Percentiles rank a stretch among this genome's conserved stretches.
These are phyloP conservation scores for Mongoloraphidia duomilia DNA, from an alignment of 2,888 invertebrate genomes.

Conservation along the genomic window DNA sequence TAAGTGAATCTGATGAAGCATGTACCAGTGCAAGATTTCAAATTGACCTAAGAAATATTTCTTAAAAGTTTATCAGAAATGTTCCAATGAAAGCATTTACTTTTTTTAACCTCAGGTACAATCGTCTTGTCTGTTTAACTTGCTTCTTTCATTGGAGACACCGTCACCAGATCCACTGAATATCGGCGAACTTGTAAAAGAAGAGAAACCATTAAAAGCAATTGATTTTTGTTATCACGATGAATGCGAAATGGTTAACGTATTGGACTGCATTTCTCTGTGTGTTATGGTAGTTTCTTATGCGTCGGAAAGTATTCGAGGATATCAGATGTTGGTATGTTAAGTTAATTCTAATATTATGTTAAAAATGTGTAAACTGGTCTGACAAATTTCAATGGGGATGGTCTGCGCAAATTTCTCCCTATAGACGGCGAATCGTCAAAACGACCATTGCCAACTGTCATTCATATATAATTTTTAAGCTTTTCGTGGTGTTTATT, in stretches of 20 bases:
- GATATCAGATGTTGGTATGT: constrained; percentile 80
- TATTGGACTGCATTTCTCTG: constrained; percentile 93
- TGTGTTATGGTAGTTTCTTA: constrained; percentile 99
- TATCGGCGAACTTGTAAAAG: constrained; percentile 83
- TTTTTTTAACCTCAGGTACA: constrained; percentile 46
- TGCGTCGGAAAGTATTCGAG: constrained; percentile 85
- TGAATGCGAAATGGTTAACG: constrained; percentile 92
- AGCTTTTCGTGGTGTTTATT: too few species aligned
- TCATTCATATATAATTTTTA: too few species aligned
- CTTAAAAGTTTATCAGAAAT: background rate
- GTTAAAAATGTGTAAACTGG: too few species aligned
- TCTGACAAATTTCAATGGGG: too few species aligned
- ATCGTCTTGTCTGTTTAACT: constrained; percentile 80
- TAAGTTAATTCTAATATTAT: constrained; percentile 22
- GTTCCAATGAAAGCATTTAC: background rate
- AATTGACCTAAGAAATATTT: background rate
- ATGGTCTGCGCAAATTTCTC: too few species aligned
- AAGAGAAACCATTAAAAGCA: constrained; percentile 79
- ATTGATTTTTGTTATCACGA: constrained; percentile 98
- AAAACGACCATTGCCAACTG: too few species aligned
- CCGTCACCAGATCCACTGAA: constrained; percentile 89
- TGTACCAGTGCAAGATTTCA: too few species aligned
- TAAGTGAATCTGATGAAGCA: too few species aligned
- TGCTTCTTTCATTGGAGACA: constrained; percentile 81
- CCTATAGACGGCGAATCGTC: too few species aligned